A percentile compares a stretch with the other conserved stretches of the same genome.
phyloP scores from a whole-genome alignment of 2,113 vertebrate species.

The Motacilla tschutschensis region DNA sequence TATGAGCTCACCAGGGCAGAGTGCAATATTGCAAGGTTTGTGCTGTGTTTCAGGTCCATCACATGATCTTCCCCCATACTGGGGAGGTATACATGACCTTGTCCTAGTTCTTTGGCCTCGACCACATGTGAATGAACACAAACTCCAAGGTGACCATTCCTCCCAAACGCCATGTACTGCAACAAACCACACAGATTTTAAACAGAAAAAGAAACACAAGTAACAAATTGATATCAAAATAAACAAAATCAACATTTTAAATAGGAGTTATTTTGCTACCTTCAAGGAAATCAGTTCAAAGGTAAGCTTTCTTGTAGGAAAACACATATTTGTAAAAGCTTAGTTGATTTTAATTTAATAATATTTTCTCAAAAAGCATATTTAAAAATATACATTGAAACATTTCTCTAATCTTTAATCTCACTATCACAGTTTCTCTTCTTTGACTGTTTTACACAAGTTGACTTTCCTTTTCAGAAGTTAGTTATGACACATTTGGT shows the following conservation, averaged over 20 bases:
- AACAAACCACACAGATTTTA: conserved; percentile 85
- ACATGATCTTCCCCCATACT: conserved; percentile 94
- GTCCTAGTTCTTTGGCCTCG: conserved; percentile 97
- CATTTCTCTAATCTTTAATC: not conserved
- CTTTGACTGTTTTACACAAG: not conserved
- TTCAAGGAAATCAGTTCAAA: not conserved
- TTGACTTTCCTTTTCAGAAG: not conserved
- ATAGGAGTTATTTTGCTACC: not conserved
- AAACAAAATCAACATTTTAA: not conserved
- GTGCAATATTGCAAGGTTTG: conserved; percentile 98
- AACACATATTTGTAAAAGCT: not conserved
- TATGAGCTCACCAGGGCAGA: conserved; percentile 89
- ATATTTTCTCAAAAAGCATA: not conserved
- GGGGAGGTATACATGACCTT: conserved; percentile 92
- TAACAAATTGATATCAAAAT: conserved; percentile 31
- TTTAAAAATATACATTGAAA: not conserved
- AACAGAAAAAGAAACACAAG: conserved; percentile 55
- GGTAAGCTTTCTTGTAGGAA: not conserved
- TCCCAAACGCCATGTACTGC: conserved; percentile 99
- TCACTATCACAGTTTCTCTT: not conserved
- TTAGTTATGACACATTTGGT: not conserved
- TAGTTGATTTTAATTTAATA: not conserved
- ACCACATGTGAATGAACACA: conserved; percentile 98
- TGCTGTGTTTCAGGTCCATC: conserved; percentile 97
- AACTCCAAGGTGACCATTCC: conserved; percentile 98